Conservation (phyloP, 92 coral and sea anemone species). For the Zoanthus gigantus region DNA sequence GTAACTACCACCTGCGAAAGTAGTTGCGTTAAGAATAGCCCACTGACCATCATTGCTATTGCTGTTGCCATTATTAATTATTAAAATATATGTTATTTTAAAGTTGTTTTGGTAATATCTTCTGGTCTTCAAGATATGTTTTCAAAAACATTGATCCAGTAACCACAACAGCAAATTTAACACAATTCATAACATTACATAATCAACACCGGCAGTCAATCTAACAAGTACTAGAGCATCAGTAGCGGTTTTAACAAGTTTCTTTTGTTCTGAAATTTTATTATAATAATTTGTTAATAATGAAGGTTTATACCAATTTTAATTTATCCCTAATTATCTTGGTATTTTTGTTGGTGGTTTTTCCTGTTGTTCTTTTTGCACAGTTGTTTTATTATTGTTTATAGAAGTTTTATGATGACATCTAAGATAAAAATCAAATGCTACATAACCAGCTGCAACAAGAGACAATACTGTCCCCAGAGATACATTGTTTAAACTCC, state of each 20-base stretch:
- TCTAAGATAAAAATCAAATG: too few relatives aligned
- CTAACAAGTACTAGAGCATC: conserved; percentile 5
- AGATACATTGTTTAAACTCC: too few relatives aligned
- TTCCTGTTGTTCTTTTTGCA: too few relatives aligned
- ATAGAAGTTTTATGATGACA: too few relatives aligned
- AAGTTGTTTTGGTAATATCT: conserved; percentile 5
- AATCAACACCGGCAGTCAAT: conserved; percentile 27
- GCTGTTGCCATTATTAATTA: not conserved
- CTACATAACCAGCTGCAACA: too few relatives aligned
- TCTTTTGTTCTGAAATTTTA: conserved; percentile 12
- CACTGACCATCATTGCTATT: not conserved
- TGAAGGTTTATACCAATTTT: too few relatives aligned
- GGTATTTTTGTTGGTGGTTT: too few relatives aligned
- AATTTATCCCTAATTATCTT: too few relatives aligned
- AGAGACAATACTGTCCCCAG: too few relatives aligned
- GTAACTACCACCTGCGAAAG: not conserved
- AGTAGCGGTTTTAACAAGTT: conserved; percentile 8
- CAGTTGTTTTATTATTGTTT: too few relatives aligned
- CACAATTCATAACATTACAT: conserved; percentile 45
- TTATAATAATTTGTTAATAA: too few relatives aligned
- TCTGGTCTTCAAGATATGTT: conserved; percentile 27
- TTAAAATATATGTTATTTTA: not conserved
- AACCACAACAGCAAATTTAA: conserved; percentile 18
- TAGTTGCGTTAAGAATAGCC: not conserved
- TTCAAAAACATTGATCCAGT: conserved; percentile 44